Evolutionary conservation across 2,797 vertebrate species (phyloP).

Genomic region (Sebastes steindachneri): DNA sequence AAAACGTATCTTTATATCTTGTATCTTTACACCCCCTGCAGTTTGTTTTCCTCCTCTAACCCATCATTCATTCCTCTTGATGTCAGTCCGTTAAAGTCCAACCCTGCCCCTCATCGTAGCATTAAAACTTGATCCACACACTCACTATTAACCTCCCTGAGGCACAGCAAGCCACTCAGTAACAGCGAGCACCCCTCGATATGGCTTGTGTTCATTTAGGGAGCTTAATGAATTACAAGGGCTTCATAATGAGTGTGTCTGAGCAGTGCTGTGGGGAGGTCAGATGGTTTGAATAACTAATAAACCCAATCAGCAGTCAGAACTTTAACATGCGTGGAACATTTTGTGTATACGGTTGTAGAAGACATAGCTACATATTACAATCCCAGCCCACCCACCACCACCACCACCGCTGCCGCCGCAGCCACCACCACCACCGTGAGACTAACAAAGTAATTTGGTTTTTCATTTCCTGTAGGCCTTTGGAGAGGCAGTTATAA

Average conservation of each 20-base stretch:
- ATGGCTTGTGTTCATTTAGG: conserved; percentile 73
- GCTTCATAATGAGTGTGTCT: conserved; percentile 69
- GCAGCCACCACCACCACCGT: not conserved
- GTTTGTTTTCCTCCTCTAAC: not conserved
- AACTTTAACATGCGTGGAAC: conserved; percentile 53
- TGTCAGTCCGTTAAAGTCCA: conserved; percentile 17
- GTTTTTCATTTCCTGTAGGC: conserved; percentile 85
- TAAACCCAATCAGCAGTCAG: conserved; percentile 66
- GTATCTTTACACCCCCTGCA: not conserved
- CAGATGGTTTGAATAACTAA: conserved; percentile 74
- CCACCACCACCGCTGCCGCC: not conserved
- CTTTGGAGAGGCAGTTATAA: conserved; percentile 79
- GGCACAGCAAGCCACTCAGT: conserved; percentile 47
- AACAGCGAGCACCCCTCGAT: conserved; percentile 42
- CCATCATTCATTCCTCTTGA: not conserved
- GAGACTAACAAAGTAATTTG: conserved; percentile 81
- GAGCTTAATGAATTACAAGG: conserved; percentile 80
- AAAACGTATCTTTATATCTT: not conserved
- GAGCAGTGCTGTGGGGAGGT: conserved; percentile 64
- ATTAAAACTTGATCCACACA: conserved; percentile 48
- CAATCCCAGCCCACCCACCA: conserved; percentile 16
- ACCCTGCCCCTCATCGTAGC: conserved; percentile 16
- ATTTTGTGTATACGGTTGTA: conserved; percentile 35
- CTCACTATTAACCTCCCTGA: conserved; percentile 55
- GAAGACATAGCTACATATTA: conserved; percentile 31